Evolutionary conservation across 1,140 invertebrate genomes (phyloP).

Genomic region (Glomeris maerens): DNA sequence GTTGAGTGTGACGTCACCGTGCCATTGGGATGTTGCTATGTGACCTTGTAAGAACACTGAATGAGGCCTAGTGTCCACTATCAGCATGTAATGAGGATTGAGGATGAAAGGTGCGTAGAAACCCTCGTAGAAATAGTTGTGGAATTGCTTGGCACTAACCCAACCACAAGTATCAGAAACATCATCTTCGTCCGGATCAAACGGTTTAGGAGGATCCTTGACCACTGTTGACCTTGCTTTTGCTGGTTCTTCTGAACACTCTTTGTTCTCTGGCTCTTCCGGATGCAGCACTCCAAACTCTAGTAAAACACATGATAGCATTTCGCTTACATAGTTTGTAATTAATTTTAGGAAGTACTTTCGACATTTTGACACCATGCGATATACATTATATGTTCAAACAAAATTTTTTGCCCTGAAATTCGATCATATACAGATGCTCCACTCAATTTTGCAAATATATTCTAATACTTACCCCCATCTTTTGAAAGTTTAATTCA

Average conservation of each 20-base stretch:
- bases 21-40: slow-evolving; percentile 22
- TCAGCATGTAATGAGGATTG: slow-evolving; percentile 24
- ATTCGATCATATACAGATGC: no score
- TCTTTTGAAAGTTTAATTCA: no score
- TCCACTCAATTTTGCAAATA: no score
- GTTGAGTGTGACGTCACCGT: slow-evolving; percentile 18
- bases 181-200: slow-evolving; percentile 16
- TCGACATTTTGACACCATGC: no score
- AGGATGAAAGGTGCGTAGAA: slow-evolving; percentile 26
- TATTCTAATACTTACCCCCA: no score
- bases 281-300: neutral
- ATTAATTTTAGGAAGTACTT: no score
- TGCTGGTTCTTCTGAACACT: neutral
- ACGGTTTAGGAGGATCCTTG: slow-evolving; percentile 8
- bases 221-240: neutral
- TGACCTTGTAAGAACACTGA: slow-evolving; percentile 17
- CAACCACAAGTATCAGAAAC: slow-evolving; percentile 8
- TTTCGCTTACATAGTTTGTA: neutral
- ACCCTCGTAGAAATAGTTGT: slow-evolving; percentile 27
- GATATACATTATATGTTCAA: no score
- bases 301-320: neutral
- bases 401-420: no score
- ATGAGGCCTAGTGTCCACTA: slow-evolving; percentile 22
- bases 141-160: slow-evolving; percentile 19
- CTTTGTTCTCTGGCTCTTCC: neutral